phyloP scores from a whole-genome alignment of 2,888 invertebrate species.

The Tenthredo mesomela region DNA sequence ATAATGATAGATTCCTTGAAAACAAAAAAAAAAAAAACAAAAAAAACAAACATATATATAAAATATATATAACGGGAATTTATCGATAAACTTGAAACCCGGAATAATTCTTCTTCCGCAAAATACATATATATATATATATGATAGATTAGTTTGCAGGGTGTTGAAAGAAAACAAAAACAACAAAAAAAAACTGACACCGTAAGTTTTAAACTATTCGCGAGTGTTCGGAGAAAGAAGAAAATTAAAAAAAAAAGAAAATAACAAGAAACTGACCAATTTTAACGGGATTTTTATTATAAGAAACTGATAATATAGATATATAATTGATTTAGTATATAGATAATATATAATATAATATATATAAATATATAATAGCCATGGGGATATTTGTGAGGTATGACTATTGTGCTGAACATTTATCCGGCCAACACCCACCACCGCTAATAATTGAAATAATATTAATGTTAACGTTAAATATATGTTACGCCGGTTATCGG shows the following conservation, averaged over 20 bases:
- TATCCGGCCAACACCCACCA: constrained; percentile 33
- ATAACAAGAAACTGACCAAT: constrained; percentile 25
- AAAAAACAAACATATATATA: no score
- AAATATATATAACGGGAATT: no score
- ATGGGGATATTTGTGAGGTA: constrained; percentile 40
- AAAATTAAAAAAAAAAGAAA: neutral
- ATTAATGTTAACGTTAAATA: constrained; percentile 7
- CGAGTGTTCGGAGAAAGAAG: neutral
- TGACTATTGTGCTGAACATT: constrained; percentile 41
- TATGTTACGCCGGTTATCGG: constrained; percentile 25
- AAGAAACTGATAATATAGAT: neutral
- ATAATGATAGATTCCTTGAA: neutral
- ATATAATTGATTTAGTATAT: neutral
- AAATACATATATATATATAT: no score
- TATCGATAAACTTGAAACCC: neutral
- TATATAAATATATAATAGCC: neutral
- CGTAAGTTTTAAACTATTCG: neutral
- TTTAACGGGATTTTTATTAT: constrained; percentile 12
- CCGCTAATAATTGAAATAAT: neutral
- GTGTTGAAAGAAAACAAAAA: neutral
- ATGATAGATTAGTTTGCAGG: neutral
- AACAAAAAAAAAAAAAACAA: neutral
- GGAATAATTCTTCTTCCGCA: constrained; percentile 1
- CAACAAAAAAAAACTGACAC: neutral
- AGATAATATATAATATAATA: neutral